Conservation (phyloP, 2,797 vertebrate species). For the Centropyge bicolor region DNA sequence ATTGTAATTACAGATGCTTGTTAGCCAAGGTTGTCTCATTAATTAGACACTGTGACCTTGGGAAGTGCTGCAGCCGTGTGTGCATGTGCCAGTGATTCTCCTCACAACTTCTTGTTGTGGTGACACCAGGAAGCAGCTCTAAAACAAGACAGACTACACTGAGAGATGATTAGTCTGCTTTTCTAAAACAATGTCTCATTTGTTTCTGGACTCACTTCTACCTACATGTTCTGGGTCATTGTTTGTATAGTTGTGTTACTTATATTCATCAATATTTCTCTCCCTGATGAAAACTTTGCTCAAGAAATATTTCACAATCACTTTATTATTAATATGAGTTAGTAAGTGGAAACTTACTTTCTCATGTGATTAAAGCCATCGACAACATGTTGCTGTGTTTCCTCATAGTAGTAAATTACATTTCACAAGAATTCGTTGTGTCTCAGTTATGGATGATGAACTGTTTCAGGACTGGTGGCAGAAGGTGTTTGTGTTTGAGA, state of each 20-base stretch:
- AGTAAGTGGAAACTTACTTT: neutral
- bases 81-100: slow-evolving; percentile 63
- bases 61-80: slow-evolving; percentile 78
- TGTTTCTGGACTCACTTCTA: neutral
- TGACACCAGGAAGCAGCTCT: neutral
- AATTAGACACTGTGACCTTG: slow-evolving; percentile 82
- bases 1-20: slow-evolving; percentile 79
- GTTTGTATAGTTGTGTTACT: neutral
- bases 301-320: neutral
- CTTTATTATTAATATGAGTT: neutral
- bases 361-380: slow-evolving; percentile 1
- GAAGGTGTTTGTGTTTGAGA: slow-evolving; percentile 29
- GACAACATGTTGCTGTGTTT: neutral
- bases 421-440: neutral
- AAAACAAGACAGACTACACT: neutral
- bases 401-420: neutral
- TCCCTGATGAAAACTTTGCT: neutral
- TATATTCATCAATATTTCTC: neutral
- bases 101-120: neutral
- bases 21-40: slow-evolving; percentile 70
- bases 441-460: slow-evolving; percentile 25
- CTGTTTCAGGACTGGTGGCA: slow-evolving; percentile 1
- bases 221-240: too few species aligned
- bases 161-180: neutral
- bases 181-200: neutral